Conservation (phyloP, 2,797 vertebrate genomes). For the Simalia tracyae region DNA sequence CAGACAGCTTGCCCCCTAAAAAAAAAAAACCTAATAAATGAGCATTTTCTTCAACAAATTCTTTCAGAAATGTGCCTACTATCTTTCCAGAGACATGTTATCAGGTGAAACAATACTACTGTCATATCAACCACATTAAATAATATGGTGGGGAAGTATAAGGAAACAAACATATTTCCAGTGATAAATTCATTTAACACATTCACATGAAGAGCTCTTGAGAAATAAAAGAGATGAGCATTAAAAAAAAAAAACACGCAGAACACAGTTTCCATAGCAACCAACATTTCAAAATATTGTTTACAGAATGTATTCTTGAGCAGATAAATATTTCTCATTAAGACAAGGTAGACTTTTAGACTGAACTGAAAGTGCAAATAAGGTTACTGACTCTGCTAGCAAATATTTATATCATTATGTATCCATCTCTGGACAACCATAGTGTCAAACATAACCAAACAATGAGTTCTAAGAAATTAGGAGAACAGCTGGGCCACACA, state of each 20-base stretch:
- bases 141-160: slow-evolving; percentile 42
- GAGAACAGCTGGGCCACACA: slow-evolving; percentile 7
- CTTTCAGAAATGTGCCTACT: slow-evolving; percentile 40
- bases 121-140: slow-evolving; percentile 63
- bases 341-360: slow-evolving; percentile 27
- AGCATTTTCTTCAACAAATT: background rate
- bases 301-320: slow-evolving; percentile 39
- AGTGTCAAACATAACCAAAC: slow-evolving; percentile 33
- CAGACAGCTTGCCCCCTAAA: background rate
- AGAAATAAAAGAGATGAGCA: slow-evolving; percentile 49
- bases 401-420: slow-evolving; percentile 30
- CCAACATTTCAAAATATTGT: slow-evolving; percentile 39
- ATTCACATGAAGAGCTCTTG: slow-evolving; percentile 45
- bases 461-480: background rate
- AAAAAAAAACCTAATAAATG: background rate
- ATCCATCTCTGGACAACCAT: slow-evolving; percentile 24
- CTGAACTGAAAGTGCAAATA: slow-evolving; percentile 25
- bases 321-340: slow-evolving; percentile 62
- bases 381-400: slow-evolving; percentile 36
- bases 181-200: slow-evolving; percentile 66
- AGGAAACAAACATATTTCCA: slow-evolving; percentile 62
- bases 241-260: slow-evolving; percentile 35
- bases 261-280: slow-evolving; percentile 62
- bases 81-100: slow-evolving; percentile 48
- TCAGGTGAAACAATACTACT: slow-evolving; percentile 52